A percentile compares a stretch with the other conserved stretches of the same genome.
Conservation (phyloP, 2,113 vertebrate genomes). For the Telmatochromis brichardi region DNA sequence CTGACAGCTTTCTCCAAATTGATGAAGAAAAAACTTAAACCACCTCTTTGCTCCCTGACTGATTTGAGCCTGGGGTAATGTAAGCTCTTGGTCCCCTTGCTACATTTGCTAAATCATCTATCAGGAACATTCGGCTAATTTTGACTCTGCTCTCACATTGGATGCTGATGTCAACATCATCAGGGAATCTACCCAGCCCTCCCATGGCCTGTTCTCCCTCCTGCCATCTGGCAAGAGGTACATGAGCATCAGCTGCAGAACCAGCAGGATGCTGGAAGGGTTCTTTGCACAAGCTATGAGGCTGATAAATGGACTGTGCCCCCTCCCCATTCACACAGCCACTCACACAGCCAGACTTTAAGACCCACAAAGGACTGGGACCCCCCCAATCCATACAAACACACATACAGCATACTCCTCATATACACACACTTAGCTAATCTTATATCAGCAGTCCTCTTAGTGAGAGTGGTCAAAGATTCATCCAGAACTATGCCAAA, state of each 20-base stretch:
- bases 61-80: background rate
- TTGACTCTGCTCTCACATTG: background rate
- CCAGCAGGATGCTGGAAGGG: background rate
- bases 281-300: background rate
- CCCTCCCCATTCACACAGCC: background rate
- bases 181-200: background rate
- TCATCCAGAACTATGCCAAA: background rate
- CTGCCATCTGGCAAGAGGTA: background rate
- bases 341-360: background rate
- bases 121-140: background rate
- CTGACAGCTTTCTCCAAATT: background rate
- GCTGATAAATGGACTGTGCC: background rate
- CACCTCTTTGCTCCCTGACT: background rate
- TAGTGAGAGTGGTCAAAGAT: background rate
- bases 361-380: background rate
- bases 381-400: background rate
- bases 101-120: background rate
- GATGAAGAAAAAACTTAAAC: background rate
- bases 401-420: background rate
- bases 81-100: background rate
- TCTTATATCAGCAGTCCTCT: background rate
- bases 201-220: background rate
- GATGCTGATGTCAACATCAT: background rate
- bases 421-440: background rate
- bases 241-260: background rate